Conservation (phyloP, 2,797 vertebrate genomes). For the Tenualosa ilisha region DNA sequence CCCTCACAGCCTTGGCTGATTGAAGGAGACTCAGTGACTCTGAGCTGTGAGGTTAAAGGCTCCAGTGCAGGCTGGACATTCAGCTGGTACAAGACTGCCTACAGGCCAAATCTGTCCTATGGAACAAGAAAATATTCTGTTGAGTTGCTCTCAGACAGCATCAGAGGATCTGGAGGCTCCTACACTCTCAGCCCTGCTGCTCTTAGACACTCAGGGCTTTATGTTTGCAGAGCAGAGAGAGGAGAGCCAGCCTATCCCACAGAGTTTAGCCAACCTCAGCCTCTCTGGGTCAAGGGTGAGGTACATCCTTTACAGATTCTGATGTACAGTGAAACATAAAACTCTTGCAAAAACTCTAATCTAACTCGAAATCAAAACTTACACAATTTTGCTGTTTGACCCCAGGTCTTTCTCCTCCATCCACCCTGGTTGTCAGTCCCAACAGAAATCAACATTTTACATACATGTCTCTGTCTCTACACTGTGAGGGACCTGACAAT, state of each 20-base stretch:
- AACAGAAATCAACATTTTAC: neutral
- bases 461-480: neutral
- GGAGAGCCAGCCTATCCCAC: constrained; percentile 18
- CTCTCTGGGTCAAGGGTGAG: constrained; percentile 2
- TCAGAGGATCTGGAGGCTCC: too few species aligned
- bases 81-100: constrained; percentile 32
- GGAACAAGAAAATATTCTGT: constrained; percentile 24
- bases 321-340: neutral
- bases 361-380: neutral
- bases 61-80: constrained; percentile 26
- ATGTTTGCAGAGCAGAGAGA: constrained; percentile 21
- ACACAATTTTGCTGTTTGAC: neutral
- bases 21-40: constrained; percentile 6
- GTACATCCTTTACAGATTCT: neutral
- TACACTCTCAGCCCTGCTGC: too few species aligned
- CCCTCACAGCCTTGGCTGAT: neutral
- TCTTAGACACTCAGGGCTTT: constrained; percentile 12
- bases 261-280: neutral
- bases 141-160: neutral
- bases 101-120: neutral
- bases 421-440: neutral
- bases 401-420: neutral
- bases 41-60: constrained; percentile 27
- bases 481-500: neutral
- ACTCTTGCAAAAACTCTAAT: neutral